Evolutionary conservation across 1,140 invertebrate genomes (phyloP).

Genomic region (Saccostrea cuccullata): DNA sequence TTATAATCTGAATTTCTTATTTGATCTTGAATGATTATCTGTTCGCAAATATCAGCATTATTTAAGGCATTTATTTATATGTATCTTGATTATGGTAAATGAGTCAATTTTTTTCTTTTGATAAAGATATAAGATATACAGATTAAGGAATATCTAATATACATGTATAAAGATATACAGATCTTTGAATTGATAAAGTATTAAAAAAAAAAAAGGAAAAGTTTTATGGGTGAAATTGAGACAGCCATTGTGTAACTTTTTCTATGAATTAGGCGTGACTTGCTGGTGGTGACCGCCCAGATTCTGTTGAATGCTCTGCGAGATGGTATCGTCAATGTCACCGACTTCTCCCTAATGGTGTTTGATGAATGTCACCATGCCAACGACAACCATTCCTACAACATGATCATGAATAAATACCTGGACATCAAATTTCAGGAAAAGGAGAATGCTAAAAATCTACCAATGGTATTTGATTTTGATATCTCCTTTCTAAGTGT

Average conservation of each 20-base stretch:
- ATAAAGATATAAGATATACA: no score
- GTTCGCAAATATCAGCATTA: no score
- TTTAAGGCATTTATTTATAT: no score
- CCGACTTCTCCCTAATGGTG: conserved; percentile 70
- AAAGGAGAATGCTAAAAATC: background rate
- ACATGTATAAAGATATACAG: no score
- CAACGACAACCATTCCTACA: conserved; percentile 73
- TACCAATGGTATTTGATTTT: conserved; percentile 42
- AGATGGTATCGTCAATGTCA: conserved; percentile 58
- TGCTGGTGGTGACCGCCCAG: conserved; percentile 76
- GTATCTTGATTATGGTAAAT: no score
- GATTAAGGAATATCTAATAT: no score
- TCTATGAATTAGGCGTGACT: conserved; percentile 54
- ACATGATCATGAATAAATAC: conserved; percentile 73
- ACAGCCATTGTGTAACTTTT: background rate
- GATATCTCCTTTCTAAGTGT: no score
- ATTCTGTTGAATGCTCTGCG: conserved; percentile 73
- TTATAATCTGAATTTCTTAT: no score
- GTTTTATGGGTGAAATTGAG: background rate
- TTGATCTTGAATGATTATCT: no score
- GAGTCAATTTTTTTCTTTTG: no score
- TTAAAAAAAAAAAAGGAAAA: no score
- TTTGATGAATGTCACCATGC: conserved; percentile 79
- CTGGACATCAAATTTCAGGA: conserved; percentile 64
- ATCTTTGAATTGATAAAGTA: no score